A percentile compares a stretch with the other conserved stretches of the same genome.
Evolutionary conservation across 2,888 invertebrate genomes (phyloP).

Genomic region (Drosophila subsilvestris): DNA sequence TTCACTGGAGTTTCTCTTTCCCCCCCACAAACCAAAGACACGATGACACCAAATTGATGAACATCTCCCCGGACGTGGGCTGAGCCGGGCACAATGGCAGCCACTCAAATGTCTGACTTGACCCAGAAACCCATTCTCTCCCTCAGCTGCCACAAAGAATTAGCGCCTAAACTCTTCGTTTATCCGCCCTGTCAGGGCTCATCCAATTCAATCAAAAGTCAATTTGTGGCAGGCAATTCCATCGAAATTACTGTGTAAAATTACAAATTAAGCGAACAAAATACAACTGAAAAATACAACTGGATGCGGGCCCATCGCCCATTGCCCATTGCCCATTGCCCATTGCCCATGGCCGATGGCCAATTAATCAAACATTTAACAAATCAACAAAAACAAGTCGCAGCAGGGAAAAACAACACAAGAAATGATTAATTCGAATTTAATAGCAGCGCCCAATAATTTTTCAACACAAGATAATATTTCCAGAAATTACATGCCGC

Average conservation of each 20-base stretch:
- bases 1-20: slow-evolving; percentile 42
- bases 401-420: not conserved
- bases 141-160: slow-evolving; percentile 48
- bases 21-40: slow-evolving; percentile 40
- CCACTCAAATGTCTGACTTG: slow-evolving; percentile 40
- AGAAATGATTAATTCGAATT: slow-evolving; percentile 70
- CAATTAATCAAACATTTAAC: slow-evolving; percentile 77
- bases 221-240: slow-evolving; percentile 63
- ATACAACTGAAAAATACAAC: slow-evolving; percentile 27
- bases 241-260: slow-evolving; percentile 69
- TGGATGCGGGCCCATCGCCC: slow-evolving; percentile 64
- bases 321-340: too few species aligned
- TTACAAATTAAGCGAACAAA: slow-evolving; percentile 69
- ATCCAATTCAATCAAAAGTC: slow-evolving; percentile 67
- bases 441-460: slow-evolving; percentile 61
- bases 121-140: slow-evolving; percentile 52
- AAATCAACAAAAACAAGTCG: slow-evolving; percentile 60
- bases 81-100: slow-evolving; percentile 3
- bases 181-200: slow-evolving; percentile 63
- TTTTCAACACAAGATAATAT: slow-evolving; percentile 46
- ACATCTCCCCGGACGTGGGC: slow-evolving; percentile 59
- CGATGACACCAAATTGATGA: slow-evolving; percentile 55
- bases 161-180: slow-evolving; percentile 39
- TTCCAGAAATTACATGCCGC: slow-evolving; percentile 10
- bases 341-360: too few species aligned